Conservation (phyloP, 2,888 invertebrate genomes). For the Hydropsyche betteni region DNA sequence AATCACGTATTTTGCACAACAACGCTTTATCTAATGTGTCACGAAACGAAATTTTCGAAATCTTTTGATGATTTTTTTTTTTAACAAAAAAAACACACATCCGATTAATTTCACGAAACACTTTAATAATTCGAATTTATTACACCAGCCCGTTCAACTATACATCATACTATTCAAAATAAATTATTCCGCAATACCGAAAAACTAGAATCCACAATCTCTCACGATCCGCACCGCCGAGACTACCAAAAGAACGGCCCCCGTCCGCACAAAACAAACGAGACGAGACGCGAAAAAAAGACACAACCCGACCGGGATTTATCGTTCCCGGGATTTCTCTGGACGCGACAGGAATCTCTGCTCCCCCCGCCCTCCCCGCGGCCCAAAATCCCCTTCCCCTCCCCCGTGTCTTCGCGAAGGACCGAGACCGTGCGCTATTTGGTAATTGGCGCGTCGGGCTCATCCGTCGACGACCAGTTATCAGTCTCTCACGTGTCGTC, state of each 20-base stretch:
- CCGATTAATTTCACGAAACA: too few relatives aligned
- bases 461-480: slow-evolving; percentile 22
- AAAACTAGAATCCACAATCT: too few relatives aligned
- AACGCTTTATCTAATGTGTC: too few relatives aligned
- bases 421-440: slow-evolving; percentile 16
- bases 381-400: background rate
- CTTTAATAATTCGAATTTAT: too few relatives aligned
- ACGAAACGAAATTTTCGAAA: too few relatives aligned
- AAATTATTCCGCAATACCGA: too few relatives aligned
- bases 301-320: slow-evolving; percentile 4
- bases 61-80: too few relatives aligned
- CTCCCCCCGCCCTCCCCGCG: background rate
- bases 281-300: background rate
- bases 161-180: too few relatives aligned
- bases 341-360: slow-evolving; percentile 4
- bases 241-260: background rate
- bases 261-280: slow-evolving; percentile 8
- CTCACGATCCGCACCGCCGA: too few relatives aligned
- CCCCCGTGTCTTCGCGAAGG: background rate
- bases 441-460: slow-evolving; percentile 26
- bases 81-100: too few relatives aligned
- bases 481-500: slow-evolving; percentile 17
- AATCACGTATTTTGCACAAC: too few relatives aligned
- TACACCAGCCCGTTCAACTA: too few relatives aligned
- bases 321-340: slow-evolving; percentile 23